Evolutionary conservation across 2,888 invertebrate species (phyloP).

Genomic region (Heteromyza rotundicornis): DNA sequence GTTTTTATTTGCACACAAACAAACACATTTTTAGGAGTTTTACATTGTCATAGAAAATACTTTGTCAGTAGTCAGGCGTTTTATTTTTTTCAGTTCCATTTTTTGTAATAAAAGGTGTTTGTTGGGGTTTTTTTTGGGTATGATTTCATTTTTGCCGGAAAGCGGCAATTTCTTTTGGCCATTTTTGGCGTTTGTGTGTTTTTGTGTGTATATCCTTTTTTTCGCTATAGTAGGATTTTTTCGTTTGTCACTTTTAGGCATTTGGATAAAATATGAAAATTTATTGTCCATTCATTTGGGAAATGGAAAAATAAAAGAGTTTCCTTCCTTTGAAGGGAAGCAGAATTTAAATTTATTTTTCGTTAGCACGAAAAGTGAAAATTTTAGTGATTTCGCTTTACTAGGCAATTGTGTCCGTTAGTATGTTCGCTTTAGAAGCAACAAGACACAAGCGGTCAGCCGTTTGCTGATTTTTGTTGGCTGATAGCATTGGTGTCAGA

Average conservation of each 20-base stretch:
- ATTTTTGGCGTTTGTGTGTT: too few species aligned
- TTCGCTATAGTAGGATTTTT: too few species aligned
- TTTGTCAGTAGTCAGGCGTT: not conserved
- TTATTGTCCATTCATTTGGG: not conserved
- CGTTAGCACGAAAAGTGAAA: too few species aligned
- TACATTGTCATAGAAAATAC: constrained; percentile 12
- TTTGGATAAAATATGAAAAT: not conserved
- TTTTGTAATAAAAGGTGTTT: not conserved
- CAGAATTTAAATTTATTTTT: not conserved
- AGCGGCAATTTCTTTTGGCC: not conserved
- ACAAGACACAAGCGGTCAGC: too few species aligned
- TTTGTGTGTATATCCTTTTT: not conserved
- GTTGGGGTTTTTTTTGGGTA: not conserved
- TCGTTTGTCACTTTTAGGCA: not conserved
- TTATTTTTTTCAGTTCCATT: not conserved
- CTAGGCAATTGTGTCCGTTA: too few species aligned
- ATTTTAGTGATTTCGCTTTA: too few species aligned
- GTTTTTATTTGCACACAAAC: constrained; percentile 10
- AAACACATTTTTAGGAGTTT: constrained; percentile 1
- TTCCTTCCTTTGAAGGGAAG: too few species aligned
- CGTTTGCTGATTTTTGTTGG: too few species aligned
- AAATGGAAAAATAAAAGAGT: too few species aligned
- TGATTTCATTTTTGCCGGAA: not conserved
- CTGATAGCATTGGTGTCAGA: too few species aligned
- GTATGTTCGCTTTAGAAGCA: too few species aligned